Evolutionary conservation across 2,888 invertebrate species (phyloP).

Genomic region (Tiliacea aurago): DNA sequence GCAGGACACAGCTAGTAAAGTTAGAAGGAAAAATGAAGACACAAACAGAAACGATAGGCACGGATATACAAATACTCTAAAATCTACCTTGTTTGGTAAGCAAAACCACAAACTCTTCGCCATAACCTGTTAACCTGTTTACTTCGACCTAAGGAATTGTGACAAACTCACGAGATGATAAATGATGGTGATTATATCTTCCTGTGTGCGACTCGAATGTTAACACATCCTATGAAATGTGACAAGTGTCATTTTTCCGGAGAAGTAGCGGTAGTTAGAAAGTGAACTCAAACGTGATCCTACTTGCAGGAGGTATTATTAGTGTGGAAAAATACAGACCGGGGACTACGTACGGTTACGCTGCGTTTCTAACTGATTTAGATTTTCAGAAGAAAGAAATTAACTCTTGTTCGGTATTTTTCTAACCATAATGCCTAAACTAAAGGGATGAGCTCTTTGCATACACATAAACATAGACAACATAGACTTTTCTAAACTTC

Average conservation of each 20-base stretch:
- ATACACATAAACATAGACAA: not conserved
- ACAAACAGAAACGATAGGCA: too few relatives aligned
- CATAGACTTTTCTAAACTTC: too few relatives aligned
- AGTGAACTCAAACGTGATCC: slow-evolving; percentile 42
- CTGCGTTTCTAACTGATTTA: not conserved
- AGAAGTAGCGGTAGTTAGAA: slow-evolving; percentile 54
- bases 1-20: too few relatives aligned
- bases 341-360: not conserved
- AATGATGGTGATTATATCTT: slow-evolving; percentile 14
- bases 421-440: not conserved
- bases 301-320: slow-evolving; percentile 8
- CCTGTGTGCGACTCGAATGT: slow-evolving; percentile 3
- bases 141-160: not conserved
- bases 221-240: slow-evolving; percentile 44
- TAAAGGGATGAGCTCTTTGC: not conserved
- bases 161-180: slow-evolving; percentile 2
- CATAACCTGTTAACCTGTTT: slow-evolving; percentile 2
- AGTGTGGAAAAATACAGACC: slow-evolving; percentile 26
- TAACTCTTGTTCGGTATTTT: not conserved
- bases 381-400: not conserved
- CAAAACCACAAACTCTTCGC: slow-evolving; percentile 1
- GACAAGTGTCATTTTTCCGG: slow-evolving; percentile 56
- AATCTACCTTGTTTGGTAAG: not conserved
- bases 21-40: too few relatives aligned
- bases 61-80: too few relatives aligned